phyloP scores from a whole-genome alignment of 1,140 invertebrate genomes.

The Zaprionus gabonicus region DNA sequence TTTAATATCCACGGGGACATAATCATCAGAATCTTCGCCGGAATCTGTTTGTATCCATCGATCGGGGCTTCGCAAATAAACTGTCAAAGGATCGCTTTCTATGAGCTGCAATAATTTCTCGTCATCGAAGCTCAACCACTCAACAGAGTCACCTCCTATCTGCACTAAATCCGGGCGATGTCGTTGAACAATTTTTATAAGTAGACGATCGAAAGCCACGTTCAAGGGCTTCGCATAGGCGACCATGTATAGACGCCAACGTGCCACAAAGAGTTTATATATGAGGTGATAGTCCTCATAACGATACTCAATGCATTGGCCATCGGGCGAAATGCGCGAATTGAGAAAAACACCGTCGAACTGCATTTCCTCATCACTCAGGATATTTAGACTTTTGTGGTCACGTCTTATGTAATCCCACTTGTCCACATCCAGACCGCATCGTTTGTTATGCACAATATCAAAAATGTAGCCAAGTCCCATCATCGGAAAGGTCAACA shows the following conservation, averaged over 20 bases:
- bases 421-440: slow-evolving; percentile 90
- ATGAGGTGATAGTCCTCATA: slow-evolving; percentile 71
- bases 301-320: slow-evolving; percentile 74
- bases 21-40: background rate
- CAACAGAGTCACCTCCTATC: slow-evolving; percentile 22
- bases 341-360: slow-evolving; percentile 65
- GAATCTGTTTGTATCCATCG: slow-evolving; percentile 11
- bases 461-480: slow-evolving; percentile 61
- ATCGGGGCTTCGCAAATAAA: slow-evolving; percentile 35
- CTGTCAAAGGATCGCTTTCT: slow-evolving; percentile 32
- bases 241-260: slow-evolving; percentile 51
- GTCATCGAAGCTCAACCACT: slow-evolving; percentile 50
- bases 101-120: slow-evolving; percentile 38
- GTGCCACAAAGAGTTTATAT: slow-evolving; percentile 61
- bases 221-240: slow-evolving; percentile 53
- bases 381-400: slow-evolving; percentile 65
- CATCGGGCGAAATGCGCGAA: slow-evolving; percentile 60
- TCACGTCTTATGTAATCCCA: slow-evolving; percentile 90
- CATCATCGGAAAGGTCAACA: slow-evolving; percentile 60
- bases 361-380: slow-evolving; percentile 56
- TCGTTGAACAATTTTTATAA: slow-evolving; percentile 35
- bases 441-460: slow-evolving; percentile 88
- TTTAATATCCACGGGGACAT: slow-evolving; percentile 16
- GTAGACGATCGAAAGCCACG: slow-evolving; percentile 37
- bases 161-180: slow-evolving; percentile 33